A percentile compares a stretch with the other conserved stretches of the same genome.
phyloP scores from a whole-genome alignment of 2,797 vertebrate species.

The Neosalanx taihuensis region DNA sequence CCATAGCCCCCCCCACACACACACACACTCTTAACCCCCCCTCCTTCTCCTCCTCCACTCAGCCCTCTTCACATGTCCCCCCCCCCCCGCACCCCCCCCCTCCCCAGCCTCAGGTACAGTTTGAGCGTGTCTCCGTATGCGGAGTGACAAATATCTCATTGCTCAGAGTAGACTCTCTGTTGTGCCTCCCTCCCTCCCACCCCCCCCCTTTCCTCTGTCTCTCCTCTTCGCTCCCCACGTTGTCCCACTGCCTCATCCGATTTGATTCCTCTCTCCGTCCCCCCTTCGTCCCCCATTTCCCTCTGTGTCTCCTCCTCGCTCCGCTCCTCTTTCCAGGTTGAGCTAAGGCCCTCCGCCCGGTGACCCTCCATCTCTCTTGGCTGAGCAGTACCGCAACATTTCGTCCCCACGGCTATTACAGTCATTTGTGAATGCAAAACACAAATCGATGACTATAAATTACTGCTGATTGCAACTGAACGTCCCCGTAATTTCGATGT shows the following conservation, averaged over 20 bases:
- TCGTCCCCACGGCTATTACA: too few relatives aligned
- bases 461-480: conserved; percentile 80
- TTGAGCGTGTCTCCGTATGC: conserved; percentile 31
- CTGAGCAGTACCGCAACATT: too few relatives aligned
- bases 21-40: conserved; percentile 10
- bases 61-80: conserved; percentile 22
- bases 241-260: too few relatives aligned
- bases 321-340: too few relatives aligned
- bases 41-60: conserved; percentile 19
- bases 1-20: conserved; percentile 33
- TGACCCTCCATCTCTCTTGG: too few relatives aligned
- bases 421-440: conserved; percentile 74
- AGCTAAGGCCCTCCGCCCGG: too few relatives aligned
- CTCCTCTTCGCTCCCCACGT: too few relatives aligned
- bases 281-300: too few relatives aligned
- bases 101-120: conserved; percentile 20
- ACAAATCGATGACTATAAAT: conserved; percentile 85
- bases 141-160: conserved; percentile 25
- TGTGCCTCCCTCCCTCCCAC: background rate
- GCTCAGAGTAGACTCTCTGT: conserved; percentile 22
- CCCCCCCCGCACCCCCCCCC: background rate
- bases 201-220: too few relatives aligned
- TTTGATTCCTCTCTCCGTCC: too few relatives aligned
- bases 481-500: conserved; percentile 83
- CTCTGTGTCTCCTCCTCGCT: too few relatives aligned